Evolutionary conservation across 2,888 invertebrate species (phyloP), one percentile per base, ranked within the genome.

Genomic region (Abrostola tripartita): DNA sequence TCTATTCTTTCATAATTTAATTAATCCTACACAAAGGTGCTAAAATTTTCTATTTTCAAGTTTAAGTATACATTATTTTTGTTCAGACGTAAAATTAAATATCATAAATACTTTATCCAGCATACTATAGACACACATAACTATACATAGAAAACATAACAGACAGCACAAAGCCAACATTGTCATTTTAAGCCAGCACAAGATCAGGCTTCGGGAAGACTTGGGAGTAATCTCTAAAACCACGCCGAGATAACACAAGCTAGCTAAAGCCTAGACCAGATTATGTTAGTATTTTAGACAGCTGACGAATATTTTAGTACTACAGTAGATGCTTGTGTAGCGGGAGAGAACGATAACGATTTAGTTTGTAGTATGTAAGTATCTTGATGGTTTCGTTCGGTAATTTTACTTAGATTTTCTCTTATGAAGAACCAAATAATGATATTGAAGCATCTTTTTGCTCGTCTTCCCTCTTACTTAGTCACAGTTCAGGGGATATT

Each of bases 281-380:
- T 74, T 79, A 77, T 61, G 69, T 68, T 68, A 63, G 63, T 65
- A 70, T 74, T 77, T 77, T 71, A 77, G 78, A 66, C 62, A 55
- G 56, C 71, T 61, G 53, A 68, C 60, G 66, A 79, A 78, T 78
- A 77, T 74, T 71, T 74, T 68, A 74, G 68, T 64, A 56, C 38
- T 24, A 59, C 37, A 53, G 52, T 38, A 50, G 62, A 57, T 53
- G 63, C 53, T 67, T 57, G 50, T 60, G 57, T 51, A 50, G 47
- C 36, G 54, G 68, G 69, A 68, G 68, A 65, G 65, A 38, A 52
- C 24, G 24, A 24, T 24, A 24, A 24, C 24, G 24, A n/a, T 24
- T 24, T 4, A 24, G 24, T 24, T n/a, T 24, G 24, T 24, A 24
- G 24, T 24, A 24, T 4, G 24, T 24, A 24, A 24, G 24, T 4